Evolutionary conservation across 2,113 vertebrate genomes (phyloP).

Genomic region (Cranoglanis bouderius): DNA sequence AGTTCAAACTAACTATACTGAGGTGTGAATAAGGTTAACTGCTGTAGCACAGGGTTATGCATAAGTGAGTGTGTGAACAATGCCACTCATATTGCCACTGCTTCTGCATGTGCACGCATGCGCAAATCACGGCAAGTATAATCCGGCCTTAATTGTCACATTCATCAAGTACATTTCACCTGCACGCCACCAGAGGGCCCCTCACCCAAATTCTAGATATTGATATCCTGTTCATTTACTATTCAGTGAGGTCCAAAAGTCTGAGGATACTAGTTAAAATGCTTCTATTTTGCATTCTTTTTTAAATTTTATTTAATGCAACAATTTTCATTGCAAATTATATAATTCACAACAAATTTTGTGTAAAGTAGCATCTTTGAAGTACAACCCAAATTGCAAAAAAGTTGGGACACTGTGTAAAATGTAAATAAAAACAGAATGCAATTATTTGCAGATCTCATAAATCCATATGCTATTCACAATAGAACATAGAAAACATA

Average conservation of each 20-base stretch:
- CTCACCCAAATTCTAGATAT: neutral
- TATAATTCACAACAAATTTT: no score
- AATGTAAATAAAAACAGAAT: no score
- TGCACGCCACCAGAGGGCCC: neutral
- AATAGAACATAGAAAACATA: no score
- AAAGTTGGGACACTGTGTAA: no score
- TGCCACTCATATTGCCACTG: neutral
- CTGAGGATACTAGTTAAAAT: neutral
- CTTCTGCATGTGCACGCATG: neutral
- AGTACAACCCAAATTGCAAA: no score
- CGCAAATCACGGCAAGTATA: neutral
- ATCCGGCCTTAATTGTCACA: neutral
- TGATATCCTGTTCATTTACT: neutral
- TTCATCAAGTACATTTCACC: neutral
- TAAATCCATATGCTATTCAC: no score
- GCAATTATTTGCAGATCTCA: no score
- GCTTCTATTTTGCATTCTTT: neutral
- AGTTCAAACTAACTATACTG: slow-evolving; percentile 1
- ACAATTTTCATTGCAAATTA: neutral
- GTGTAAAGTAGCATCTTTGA: no score
- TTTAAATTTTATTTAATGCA: neutral
- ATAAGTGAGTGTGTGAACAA: neutral
- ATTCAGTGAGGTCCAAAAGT: neutral
- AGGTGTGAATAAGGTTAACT: neutral
- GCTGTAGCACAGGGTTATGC: neutral